Evolutionary conservation across 1,140 invertebrate species (phyloP).

Genomic region (Theocolax elegans): DNA sequence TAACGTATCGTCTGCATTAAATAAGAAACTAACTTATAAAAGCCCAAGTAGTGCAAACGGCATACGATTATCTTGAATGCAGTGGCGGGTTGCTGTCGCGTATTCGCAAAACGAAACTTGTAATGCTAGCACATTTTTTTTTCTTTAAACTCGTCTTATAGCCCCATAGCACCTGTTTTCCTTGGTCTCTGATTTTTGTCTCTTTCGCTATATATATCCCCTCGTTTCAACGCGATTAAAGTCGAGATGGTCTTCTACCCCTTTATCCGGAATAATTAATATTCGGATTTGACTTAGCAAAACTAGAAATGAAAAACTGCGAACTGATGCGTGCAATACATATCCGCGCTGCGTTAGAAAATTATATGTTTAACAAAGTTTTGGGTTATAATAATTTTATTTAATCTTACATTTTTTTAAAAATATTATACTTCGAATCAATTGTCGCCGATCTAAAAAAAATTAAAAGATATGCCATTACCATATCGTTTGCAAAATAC

Average conservation of each 20-base stretch:
- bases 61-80: neutral
- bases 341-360: too few species aligned
- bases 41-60: neutral
- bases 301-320: too few species aligned
- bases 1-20: neutral
- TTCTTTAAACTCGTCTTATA: conserved; percentile 22
- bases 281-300: conserved; percentile 53
- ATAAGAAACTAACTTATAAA: neutral
- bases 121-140: conserved; percentile 16
- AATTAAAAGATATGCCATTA: too few species aligned
- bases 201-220: neutral
- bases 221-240: conserved; percentile 16
- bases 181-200: conserved; percentile 25
- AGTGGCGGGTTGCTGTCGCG: neutral
- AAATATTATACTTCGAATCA: too few species aligned
- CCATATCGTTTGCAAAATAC: neutral
- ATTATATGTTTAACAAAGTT: too few species aligned
- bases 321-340: too few species aligned
- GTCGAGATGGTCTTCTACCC: neutral
- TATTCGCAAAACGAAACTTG: conserved; percentile 14
- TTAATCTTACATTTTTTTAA: too few species aligned
- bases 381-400: too few species aligned
- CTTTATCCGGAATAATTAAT: conserved; percentile 56
- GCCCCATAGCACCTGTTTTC: conserved; percentile 53
- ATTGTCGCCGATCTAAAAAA: too few species aligned